Conservation (phyloP, 2,797 vertebrate species). For the Melanotaenia parkinsoni region DNA sequence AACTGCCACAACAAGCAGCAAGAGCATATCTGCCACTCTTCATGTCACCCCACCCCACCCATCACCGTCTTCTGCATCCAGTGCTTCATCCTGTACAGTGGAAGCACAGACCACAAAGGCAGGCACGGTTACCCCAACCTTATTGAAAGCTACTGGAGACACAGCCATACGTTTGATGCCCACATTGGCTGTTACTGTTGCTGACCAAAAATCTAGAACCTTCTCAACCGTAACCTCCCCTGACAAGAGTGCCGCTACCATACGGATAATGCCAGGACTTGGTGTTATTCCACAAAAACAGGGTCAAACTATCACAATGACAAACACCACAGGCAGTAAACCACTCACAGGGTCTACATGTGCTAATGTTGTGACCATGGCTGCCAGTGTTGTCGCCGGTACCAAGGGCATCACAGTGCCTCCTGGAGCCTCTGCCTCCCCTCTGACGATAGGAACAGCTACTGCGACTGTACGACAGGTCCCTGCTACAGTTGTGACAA, state of each 20-base stretch:
- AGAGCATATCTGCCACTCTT: constrained; percentile 94
- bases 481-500: constrained; percentile 90
- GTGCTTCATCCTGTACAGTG: constrained; percentile 64
- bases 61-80: constrained; percentile 63
- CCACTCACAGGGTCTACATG: constrained; percentile 79
- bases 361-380: constrained; percentile 87
- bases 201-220: constrained; percentile 90
- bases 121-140: constrained; percentile 73
- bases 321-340: constrained; percentile 78
- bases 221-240: constrained; percentile 84
- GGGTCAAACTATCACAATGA: constrained; percentile 90
- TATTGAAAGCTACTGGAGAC: constrained; percentile 87
- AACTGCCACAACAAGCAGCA: constrained; percentile 78
- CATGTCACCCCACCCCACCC: constrained; percentile 86
- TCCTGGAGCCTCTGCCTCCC: constrained; percentile 82
- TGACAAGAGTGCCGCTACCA: constrained; percentile 90
- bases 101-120: constrained; percentile 82
- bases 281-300: constrained; percentile 93
- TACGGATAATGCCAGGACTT: constrained; percentile 94
- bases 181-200: constrained; percentile 89
- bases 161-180: constrained; percentile 95
- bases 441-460: constrained; percentile 87
- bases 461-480: constrained; percentile 90
- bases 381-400: constrained; percentile 84
- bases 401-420: constrained; percentile 89